phyloP scores from a whole-genome alignment of 2,888 invertebrate genomes.

The Monoplex corrugatus region DNA sequence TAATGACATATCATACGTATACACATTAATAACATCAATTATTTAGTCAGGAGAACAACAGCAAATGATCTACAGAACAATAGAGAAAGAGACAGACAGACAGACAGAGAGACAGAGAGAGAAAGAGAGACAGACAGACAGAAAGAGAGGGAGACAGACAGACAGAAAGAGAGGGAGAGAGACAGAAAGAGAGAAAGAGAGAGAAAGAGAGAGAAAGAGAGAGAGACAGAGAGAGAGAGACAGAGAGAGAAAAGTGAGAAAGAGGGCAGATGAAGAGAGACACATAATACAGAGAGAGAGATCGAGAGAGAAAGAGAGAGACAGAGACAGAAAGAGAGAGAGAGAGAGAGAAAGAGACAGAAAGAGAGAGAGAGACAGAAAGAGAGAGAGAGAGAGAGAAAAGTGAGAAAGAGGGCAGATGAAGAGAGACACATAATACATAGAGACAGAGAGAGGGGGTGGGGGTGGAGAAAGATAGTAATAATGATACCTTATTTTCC shows the following conservation, averaged over 20 bases:
- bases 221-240: neutral
- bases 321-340: neutral
- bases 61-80: too few relatives aligned
- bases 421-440: neutral
- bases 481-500: neutral
- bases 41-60: too few relatives aligned
- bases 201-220: slow-evolving; percentile 30
- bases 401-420: neutral
- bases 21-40: too few relatives aligned
- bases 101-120: too few relatives aligned
- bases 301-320: neutral
- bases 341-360: slow-evolving; percentile 23
- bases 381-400: neutral
- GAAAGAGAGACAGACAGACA: slow-evolving; percentile 23
- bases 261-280: neutral
- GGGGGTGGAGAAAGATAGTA: neutral
- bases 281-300: neutral
- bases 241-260: slow-evolving; percentile 1
- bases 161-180: slow-evolving; percentile 16
- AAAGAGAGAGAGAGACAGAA: slow-evolving; percentile 26
- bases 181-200: neutral
- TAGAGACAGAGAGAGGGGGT: neutral
- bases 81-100: too few relatives aligned
- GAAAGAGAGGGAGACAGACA: neutral
- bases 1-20: too few relatives aligned